phyloP scores from a whole-genome alignment of 2,888 invertebrate genomes.

The Cabera pusaria region DNA sequence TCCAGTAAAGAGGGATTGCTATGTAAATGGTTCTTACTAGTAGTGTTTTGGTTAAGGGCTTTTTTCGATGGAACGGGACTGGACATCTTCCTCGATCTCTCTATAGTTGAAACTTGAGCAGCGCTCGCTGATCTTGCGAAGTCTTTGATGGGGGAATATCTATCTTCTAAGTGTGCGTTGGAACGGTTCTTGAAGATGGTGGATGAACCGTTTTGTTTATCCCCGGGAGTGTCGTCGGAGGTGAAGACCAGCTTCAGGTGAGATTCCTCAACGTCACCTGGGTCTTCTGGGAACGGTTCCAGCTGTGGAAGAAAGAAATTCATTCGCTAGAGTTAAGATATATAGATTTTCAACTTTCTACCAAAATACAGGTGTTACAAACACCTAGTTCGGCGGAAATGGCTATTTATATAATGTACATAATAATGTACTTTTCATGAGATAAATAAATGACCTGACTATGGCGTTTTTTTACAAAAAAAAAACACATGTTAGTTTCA shows the following conservation, averaged over 20 bases:
- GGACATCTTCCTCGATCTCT: constrained; percentile 61
- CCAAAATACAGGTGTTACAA: too few relatives aligned
- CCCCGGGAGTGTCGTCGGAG: constrained; percentile 51
- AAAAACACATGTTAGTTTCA: too few relatives aligned
- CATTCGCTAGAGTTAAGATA: too few relatives aligned
- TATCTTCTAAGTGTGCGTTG: constrained; percentile 49
- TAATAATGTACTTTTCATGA: too few relatives aligned
- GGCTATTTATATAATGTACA: too few relatives aligned
- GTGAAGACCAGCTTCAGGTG: constrained; percentile 57
- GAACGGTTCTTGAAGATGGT: constrained; percentile 59
- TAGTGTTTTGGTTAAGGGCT: constrained; percentile 85
- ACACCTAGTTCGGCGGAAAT: too few relatives aligned
- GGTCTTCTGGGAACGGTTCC: constrained; percentile 67
- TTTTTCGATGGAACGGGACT: constrained; percentile 58
- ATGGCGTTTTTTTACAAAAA: too few relatives aligned
- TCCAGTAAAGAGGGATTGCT: constrained; percentile 86
- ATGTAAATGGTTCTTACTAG: constrained; percentile 84
- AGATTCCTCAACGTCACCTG: constrained; percentile 49
- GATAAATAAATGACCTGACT: too few relatives aligned
- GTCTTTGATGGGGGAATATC: constrained; percentile 40
- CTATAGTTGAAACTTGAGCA: constrained; percentile 83
- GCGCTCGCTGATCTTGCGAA: constrained; percentile 89
- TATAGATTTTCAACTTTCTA: too few relatives aligned
- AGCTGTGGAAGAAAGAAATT: constrained; percentile 51
- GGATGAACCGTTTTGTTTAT: constrained; percentile 62